A percentile compares a stretch with the other conserved stretches of the same genome.
Evolutionary conservation across 1,140 invertebrate species (phyloP).

Genomic region (Elymnias hypermnestra): DNA sequence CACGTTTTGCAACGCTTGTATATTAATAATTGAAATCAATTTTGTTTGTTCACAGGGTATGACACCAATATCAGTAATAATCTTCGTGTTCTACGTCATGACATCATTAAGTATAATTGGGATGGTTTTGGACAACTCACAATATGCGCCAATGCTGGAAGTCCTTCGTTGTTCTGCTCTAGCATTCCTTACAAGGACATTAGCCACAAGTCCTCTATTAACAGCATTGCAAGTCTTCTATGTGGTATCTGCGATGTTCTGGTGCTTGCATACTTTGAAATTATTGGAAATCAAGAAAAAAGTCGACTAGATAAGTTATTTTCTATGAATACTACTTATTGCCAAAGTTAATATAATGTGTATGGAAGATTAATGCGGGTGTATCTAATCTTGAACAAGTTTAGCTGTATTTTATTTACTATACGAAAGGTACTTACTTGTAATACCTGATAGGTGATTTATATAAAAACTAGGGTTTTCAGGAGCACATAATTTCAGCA

Average conservation of each 20-base stretch:
- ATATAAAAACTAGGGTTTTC: no score
- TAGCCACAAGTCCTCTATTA: conserved; percentile 36
- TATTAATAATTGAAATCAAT: conserved; percentile 4
- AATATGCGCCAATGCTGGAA: conserved; percentile 75
- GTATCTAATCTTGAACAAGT: no score
- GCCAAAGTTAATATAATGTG: no score
- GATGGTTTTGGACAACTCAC: conserved; percentile 80
- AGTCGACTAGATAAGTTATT: conserved; percentile 8
- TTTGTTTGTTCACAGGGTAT: conserved; percentile 75
- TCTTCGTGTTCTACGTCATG: conserved; percentile 80
- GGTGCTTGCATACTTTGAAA: conserved; percentile 59
- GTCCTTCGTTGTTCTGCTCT: conserved; percentile 75
- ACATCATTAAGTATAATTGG: conserved; percentile 82
- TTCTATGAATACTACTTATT: background rate
- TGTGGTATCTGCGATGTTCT: conserved; percentile 64
- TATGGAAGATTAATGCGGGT: no score
- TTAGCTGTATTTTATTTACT: no score
- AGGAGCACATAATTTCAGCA: no score
- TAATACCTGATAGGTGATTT: no score
- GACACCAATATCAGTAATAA: conserved; percentile 75
- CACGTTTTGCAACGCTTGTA: background rate
- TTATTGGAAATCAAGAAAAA: conserved; percentile 54
- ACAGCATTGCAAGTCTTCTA: conserved; percentile 56
- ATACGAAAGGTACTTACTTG: no score
- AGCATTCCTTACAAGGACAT: conserved; percentile 54